Base-by-base conservation (phyloP, 2,113 vertebrate genomes). In the Phrynosoma platyrhinos region DNA sequence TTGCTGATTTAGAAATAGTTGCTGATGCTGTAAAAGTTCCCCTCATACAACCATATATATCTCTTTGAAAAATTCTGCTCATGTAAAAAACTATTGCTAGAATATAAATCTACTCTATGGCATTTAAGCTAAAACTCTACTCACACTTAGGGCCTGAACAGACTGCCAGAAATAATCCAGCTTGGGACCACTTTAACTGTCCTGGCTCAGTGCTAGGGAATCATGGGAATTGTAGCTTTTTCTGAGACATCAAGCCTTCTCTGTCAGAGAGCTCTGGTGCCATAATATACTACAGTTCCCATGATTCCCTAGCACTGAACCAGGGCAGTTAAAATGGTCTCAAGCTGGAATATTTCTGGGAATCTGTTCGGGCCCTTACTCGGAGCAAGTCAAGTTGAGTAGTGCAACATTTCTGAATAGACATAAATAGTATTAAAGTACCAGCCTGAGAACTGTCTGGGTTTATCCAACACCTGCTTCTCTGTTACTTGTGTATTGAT, bases 1-100 rank as follows among this genome's bases (percentile, higher is more conserved):
- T 89, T 85, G 84, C 95, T 90, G 94, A 96, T 94, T 92, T 94
- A 93, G 95, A 95, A 95, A 94, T 91, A 94, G 93, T 95, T 96
- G 93, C 90, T 95, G 94, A 94, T 94, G 87, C 83, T 89, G 75
- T 92, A 84, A 91, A 62, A 85, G 91, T 89, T 84, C 91, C 87
- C 93, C 90, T 89, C 93, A 90, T 90, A 81, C 1, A 88, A 79
- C 77, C 40, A 10, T 90, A 23, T 58, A 30, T 66, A 27, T 52
- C 16, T 32, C 6, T 71, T 20, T 47, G 62, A 30, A 69, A 71
- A 21, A 72, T 40, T 1, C 66, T 36, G 16, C 52, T 87, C n/a
- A 58, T 72, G 30, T 55, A 74, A 74, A 72, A 25, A 87, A 87
- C 68, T 62, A 62, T 69, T 71, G n/a, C 25, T 40, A 80, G 16